A percentile compares a stretch with the other conserved stretches of the same genome.
phyloP scores from a whole-genome alignment of 2,113 vertebrate genomes.

The Trematocara variabile region DNA sequence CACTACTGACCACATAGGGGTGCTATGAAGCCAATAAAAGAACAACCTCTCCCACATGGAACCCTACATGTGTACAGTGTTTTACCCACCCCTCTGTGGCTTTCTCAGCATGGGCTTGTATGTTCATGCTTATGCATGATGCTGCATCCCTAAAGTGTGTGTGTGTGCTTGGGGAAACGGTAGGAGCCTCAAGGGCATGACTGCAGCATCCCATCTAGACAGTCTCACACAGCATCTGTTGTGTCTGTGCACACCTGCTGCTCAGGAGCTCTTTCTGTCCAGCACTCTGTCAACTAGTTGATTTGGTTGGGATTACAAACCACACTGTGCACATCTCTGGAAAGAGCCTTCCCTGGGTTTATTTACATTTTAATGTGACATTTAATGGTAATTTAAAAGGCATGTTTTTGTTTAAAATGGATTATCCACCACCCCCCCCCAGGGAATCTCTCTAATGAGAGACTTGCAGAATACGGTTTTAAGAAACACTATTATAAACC shows the following conservation, averaged over 20 bases:
- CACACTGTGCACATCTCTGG: neutral
- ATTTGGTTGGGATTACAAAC: neutral
- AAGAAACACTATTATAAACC: fast-evolving
- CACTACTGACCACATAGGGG: slow-evolving; percentile 53
- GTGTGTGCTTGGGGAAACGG: slow-evolving; percentile 1
- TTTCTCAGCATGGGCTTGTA: neutral
- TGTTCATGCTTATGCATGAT: slow-evolving; percentile 52
- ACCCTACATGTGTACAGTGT: neutral
- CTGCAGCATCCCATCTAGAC: slow-evolving; percentile 28
- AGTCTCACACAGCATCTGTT: slow-evolving; percentile 49
- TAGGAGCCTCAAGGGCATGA: slow-evolving; percentile 24
- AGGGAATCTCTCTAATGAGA: neutral
- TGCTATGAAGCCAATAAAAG: slow-evolving; percentile 56
- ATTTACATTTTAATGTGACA: slow-evolving; percentile 7
- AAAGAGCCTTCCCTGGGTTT: neutral
- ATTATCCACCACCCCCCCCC: neutral
- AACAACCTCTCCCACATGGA: neutral
- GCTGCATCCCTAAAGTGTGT: neutral
- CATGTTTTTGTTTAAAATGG: neutral
- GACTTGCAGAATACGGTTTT: fast-evolving
- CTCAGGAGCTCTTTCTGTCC: slow-evolving; percentile 23
- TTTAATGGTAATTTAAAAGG: neutral
- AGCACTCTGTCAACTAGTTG: slow-evolving; percentile 8
- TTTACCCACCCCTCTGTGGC: neutral
- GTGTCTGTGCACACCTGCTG: slow-evolving; percentile 57